phyloP scores from a whole-genome alignment of 2,888 invertebrate genomes.

The Scaeva pyrastri region DNA sequence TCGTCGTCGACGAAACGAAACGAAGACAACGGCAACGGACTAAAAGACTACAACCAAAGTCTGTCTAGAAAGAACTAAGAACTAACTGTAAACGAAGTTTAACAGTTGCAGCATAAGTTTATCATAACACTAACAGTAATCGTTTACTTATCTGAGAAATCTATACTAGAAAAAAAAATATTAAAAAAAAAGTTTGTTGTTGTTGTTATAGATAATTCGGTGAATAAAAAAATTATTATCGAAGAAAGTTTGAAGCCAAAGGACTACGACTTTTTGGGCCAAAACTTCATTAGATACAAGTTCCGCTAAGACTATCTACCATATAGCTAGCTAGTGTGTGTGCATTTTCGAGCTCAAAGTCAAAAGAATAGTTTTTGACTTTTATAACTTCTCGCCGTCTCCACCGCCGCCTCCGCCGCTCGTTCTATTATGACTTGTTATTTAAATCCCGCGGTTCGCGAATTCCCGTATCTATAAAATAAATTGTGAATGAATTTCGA shows the following conservation, averaged over 20 bases:
- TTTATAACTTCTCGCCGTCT: conserved; percentile 55
- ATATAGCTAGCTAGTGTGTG: conserved; percentile 48
- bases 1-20: no score
- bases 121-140: conserved; percentile 61
- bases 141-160: conserved; percentile 52
- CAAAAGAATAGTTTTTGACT: conserved; percentile 63
- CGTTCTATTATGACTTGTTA: not conserved
- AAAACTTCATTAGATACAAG: conserved; percentile 72
- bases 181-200: conserved; percentile 55
- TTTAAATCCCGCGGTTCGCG: conserved; percentile 31
- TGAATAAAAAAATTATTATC: conserved; percentile 24
- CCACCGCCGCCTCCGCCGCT: not conserved
- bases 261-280: conserved; percentile 57
- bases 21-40: conserved; percentile 36
- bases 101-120: conserved; percentile 66
- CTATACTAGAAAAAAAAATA: conserved; percentile 11
- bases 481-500: conserved; percentile 19
- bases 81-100: conserved; percentile 63
- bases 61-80: conserved; percentile 33
- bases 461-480: not conserved
- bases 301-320: conserved; percentile 53
- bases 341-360: conserved; percentile 70
- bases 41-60: conserved; percentile 40
- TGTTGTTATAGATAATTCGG: conserved; percentile 37
- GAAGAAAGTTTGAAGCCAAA: conserved; percentile 46